phyloP scores from a whole-genome alignment of 2,113 vertebrate genomes.

The Helogale parvula region DNA sequence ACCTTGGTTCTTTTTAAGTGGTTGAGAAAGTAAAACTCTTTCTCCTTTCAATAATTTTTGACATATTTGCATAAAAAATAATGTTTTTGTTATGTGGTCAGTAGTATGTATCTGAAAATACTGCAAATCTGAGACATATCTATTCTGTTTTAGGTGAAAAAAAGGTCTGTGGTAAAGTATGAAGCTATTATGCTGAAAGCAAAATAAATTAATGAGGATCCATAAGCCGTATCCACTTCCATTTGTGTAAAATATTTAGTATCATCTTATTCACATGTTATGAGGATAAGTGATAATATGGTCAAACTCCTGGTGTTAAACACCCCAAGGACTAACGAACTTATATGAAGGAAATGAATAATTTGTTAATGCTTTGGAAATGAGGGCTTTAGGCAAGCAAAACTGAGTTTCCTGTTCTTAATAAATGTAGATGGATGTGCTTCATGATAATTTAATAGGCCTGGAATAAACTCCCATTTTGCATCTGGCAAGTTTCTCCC shows the following conservation, averaged over 20 bases:
- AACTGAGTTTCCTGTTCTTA: conserved; percentile 50
- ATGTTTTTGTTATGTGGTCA: not conserved
- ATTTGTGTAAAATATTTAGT: conserved; percentile 64
- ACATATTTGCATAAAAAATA: conserved; percentile 8
- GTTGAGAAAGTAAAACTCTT: not conserved
- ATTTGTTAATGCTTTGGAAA: conserved; percentile 57
- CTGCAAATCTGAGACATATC: not conserved
- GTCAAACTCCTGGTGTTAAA: conserved; percentile 48
- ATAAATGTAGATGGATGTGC: conserved; percentile 58
- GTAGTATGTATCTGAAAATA: conserved; percentile 33
- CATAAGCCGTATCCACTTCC: not conserved
- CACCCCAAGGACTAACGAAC: conserved; percentile 32
- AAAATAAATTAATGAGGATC: conserved; percentile 55
- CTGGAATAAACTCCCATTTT: conserved; percentile 55
- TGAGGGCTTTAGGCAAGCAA: conserved; percentile 53
- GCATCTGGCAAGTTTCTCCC: conserved; percentile 49
- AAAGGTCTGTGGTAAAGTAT: not conserved
- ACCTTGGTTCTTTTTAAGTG: not conserved
- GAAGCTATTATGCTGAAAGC: conserved; percentile 6
- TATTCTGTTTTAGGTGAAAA: not conserved
- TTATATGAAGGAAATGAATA: conserved; percentile 56
- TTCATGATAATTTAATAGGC: conserved; percentile 65
- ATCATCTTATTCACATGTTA: not conserved
- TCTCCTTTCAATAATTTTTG: not conserved
- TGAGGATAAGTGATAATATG: conserved; percentile 24